Conservation (phyloP, 1,140 invertebrate genomes). For the Rhizoglyphus robini region DNA sequence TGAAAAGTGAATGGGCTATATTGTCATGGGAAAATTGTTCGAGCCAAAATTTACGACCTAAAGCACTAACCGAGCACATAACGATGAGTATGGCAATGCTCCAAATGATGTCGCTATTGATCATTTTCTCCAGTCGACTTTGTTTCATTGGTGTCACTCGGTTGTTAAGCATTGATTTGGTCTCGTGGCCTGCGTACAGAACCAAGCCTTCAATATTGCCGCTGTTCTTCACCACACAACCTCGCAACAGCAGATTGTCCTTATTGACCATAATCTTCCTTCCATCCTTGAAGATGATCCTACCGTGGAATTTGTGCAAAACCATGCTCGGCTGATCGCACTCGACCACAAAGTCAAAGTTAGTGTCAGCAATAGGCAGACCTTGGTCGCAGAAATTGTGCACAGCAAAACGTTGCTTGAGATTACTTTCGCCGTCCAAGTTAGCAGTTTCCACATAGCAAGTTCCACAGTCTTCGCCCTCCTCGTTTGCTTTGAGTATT, state of each 20-base stretch:
- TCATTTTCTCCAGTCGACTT: constrained; percentile 74
- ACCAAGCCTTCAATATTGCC: constrained; percentile 90
- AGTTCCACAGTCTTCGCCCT: constrained; percentile 47
- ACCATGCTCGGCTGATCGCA: constrained; percentile 70
- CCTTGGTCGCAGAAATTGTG: background rate
- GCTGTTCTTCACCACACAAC: constrained; percentile 85
- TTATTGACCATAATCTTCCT: constrained; percentile 67
- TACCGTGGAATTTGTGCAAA: constrained; percentile 86
- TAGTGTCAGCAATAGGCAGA: constrained; percentile 32
- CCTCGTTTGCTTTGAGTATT: constrained; percentile 44
- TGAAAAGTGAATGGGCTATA: constrained; percentile 30
- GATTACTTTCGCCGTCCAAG: constrained; percentile 95
- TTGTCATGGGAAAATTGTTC: background rate
- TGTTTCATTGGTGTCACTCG: constrained; percentile 87
- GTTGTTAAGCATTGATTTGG: constrained; percentile 92
- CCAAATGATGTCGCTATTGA: constrained; percentile 92
- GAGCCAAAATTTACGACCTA: constrained; percentile 38
- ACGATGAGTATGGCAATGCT: constrained; percentile 83
- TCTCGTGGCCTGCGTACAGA: constrained; percentile 70
- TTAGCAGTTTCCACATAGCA: constrained; percentile 99
- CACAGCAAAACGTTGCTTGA: constrained; percentile 45
- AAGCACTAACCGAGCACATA: constrained; percentile 75
- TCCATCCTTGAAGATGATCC: constrained; percentile 49
- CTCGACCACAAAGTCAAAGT: constrained; percentile 24
- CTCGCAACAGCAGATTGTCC: constrained; percentile 81